phyloP scores from a whole-genome alignment of 2,797 vertebrate genomes.

The Poecilia wingei region DNA sequence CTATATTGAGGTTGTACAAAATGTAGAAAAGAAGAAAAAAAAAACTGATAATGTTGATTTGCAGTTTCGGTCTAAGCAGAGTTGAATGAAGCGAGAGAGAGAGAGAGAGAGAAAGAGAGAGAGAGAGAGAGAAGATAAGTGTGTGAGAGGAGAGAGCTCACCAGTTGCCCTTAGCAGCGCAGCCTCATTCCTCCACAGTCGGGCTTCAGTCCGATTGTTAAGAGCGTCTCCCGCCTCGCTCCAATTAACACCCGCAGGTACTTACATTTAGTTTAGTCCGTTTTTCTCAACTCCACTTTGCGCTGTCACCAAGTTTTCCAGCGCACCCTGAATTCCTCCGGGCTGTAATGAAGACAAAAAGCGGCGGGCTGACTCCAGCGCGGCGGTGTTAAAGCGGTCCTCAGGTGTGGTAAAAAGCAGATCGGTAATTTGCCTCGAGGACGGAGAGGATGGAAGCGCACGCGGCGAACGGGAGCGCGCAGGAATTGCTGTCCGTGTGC shows the following conservation, averaged over 20 bases:
- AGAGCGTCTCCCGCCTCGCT: not conserved
- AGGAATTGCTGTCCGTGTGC: slow-evolving; percentile 32
- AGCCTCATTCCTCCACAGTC: slow-evolving; percentile 72
- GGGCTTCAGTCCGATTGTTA: slow-evolving; percentile 15
- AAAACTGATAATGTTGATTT: not conserved
- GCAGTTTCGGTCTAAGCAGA: not conserved
- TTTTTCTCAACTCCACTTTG: not conserved
- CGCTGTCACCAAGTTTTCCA: slow-evolving; percentile 15
- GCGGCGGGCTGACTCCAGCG: slow-evolving; percentile 25
- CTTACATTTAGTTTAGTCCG: not conserved
- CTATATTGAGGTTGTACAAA: not conserved
- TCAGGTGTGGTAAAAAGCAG: slow-evolving; percentile 4
- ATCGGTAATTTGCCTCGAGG: not conserved
- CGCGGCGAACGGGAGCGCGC: slow-evolving; percentile 49
- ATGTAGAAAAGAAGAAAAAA: not conserved
- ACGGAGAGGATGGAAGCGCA: slow-evolving; percentile 46
- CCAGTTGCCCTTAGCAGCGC: slow-evolving; percentile 62
- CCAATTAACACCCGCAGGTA: not conserved
- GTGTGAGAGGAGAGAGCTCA: slow-evolving; percentile 16
- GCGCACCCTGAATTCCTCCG: not conserved
- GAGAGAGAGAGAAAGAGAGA: slow-evolving; percentile 13
- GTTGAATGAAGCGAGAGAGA: slow-evolving; percentile 11
- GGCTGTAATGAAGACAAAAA: slow-evolving; percentile 35
- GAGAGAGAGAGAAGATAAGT: not conserved
- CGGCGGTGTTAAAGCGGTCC: not conserved